Evolutionary conservation across 2,888 invertebrate species (phyloP).

Genomic region (Abrostola tripartita): DNA sequence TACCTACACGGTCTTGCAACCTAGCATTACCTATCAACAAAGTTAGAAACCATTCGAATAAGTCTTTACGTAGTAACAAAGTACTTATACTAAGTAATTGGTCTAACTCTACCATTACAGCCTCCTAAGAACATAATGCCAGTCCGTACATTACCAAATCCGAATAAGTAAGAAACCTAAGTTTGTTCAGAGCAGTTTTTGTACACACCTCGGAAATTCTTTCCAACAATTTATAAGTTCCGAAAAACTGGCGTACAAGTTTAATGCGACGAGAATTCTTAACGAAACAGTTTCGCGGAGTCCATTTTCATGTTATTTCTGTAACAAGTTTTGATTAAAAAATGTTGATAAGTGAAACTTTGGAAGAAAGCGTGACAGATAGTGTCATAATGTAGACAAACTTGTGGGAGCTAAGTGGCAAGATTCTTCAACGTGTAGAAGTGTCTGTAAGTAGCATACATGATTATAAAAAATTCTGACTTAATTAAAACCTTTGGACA

Average conservation of each 20-base stretch:
- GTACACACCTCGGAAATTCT: slow-evolving; percentile 43
- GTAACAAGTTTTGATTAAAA: slow-evolving; percentile 55
- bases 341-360: slow-evolving; percentile 35
- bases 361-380: neutral
- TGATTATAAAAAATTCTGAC: no score
- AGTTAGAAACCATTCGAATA: neutral
- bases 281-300: slow-evolving; percentile 43
- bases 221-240: slow-evolving; percentile 54
- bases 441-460: no score
- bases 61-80: neutral
- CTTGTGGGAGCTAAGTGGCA: no score
- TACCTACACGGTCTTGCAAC: no score
- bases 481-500: no score
- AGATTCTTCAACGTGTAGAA: no score
- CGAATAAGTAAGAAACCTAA: slow-evolving; percentile 26
- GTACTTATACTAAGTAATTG: neutral
- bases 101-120: slow-evolving; percentile 4
- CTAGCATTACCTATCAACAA: neutral
- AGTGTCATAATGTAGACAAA: neutral
- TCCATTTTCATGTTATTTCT: slow-evolving; percentile 37
- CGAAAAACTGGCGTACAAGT: slow-evolving; percentile 54
- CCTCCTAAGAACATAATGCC: slow-evolving; percentile 11
- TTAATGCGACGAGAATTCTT: slow-evolving; percentile 55
- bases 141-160: slow-evolving; percentile 10
- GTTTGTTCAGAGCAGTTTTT: slow-evolving; percentile 28